phyloP scores from a whole-genome alignment of 2,888 invertebrate genomes.

The Diaphora mendica region DNA sequence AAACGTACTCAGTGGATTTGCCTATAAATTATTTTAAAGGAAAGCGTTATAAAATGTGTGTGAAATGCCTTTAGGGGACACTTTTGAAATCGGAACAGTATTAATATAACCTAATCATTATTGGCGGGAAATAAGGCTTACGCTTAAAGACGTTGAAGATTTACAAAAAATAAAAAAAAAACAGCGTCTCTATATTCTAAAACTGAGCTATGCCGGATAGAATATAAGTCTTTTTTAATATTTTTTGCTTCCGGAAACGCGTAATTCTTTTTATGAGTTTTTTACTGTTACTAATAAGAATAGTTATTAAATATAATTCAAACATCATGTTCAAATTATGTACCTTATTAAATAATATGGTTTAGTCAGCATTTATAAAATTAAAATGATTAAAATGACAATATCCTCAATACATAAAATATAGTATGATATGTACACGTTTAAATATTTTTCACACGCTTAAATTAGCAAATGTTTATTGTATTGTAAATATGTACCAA shows the following conservation, averaged over 20 bases:
- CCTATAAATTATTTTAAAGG: neutral
- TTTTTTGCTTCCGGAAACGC: conserved; percentile 68
- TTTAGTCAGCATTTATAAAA: conserved; percentile 16
- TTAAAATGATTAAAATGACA: conserved; percentile 19
- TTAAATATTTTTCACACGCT: conserved; percentile 33
- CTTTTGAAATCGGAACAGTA: conserved; percentile 55
- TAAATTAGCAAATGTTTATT: conserved; percentile 36
- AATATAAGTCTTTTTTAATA: conserved; percentile 58
- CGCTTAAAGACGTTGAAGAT: conserved; percentile 59
- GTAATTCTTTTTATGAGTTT: conserved; percentile 47
- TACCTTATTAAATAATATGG: conserved; percentile 41
- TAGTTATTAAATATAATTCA: conserved; percentile 45
- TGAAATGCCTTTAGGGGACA: conserved; percentile 43
- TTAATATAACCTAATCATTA: conserved; percentile 46
- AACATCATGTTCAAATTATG: conserved; percentile 43
- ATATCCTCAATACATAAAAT: conserved; percentile 30
- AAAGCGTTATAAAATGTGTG: conserved; percentile 21
- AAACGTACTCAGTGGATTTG: conserved; percentile 21
- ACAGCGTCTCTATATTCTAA: conserved; percentile 78
- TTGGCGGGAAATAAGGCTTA: conserved; percentile 67
- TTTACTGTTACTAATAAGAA: conserved; percentile 44
- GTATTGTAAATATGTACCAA: conserved; percentile 43
- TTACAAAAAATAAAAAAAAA: conserved; percentile 49
- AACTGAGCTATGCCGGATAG: conserved; percentile 81
- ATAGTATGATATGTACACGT: conserved; percentile 24